Base-by-base conservation (phyloP, 2,113 vertebrate species). In the Copsychus sechellarum region DNA sequence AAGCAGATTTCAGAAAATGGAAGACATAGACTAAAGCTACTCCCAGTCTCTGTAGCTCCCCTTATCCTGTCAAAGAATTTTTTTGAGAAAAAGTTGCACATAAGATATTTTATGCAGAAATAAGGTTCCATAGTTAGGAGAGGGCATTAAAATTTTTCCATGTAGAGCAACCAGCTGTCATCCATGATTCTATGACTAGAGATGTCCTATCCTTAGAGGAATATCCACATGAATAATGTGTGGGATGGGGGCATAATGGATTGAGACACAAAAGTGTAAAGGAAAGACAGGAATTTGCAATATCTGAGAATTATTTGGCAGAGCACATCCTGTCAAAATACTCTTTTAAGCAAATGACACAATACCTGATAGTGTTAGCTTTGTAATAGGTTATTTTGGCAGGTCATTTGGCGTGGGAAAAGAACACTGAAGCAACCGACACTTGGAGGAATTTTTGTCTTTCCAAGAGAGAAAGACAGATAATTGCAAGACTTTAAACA, bases 371-470 rank as follows among this genome's bases (percentile, higher is more conserved):
- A 85, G 79, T 61, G 57, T 95, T 95, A 58, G n/a, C 24, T 64
- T 91, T 87, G 80, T 87, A 93, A 56, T 69, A 90, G 72, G 89
- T 94, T 86, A 79, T 95, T 96, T 92, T 93, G 90, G 71, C 94
- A 96, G 71, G 51, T 81, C 43, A 78, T 90, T 76, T 96, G 61
- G 16, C 33, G 3, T 82, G 45, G 34, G 56, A 71, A 89, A 84
- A 91, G 79, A 92, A 54, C 22, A 38, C 65, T 79, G 48, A 88
- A 85, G 31, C 70, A 81, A 28, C 42, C 61, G 87, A 60, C 60
- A 51, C 31, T 88, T 90, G 56, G 76, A 88, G 57, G 40, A 92
- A 54, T 92, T 86, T 82, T 62, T 88, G 23, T 43, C 79, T 78
- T 94, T 95, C 28, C 36, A 54, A 54, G 73, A 89, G 57, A 88